phyloP scores from a whole-genome alignment of 2,113 vertebrate genomes.

The Tinamus guttatus region DNA sequence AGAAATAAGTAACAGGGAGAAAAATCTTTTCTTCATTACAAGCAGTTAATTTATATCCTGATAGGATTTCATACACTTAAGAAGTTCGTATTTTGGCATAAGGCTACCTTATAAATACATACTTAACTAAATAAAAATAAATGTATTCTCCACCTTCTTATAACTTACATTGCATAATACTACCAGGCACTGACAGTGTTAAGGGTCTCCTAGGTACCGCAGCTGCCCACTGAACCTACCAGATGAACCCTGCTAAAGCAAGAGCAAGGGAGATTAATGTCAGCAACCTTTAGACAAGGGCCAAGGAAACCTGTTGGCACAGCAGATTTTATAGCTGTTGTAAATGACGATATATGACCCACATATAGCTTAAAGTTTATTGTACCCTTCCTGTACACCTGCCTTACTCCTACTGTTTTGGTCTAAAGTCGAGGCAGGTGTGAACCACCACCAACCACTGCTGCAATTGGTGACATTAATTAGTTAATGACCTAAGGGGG shows the following conservation, averaged over 20 bases:
- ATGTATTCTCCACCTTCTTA: rapidly evolving
- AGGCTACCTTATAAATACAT: neutral
- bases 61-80: neutral
- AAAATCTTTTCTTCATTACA: neutral
- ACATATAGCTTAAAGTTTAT: rapidly evolving
- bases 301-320: neutral
- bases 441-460: neutral
- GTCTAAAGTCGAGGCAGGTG: neutral
- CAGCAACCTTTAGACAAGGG: neutral
- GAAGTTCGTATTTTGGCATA: neutral
- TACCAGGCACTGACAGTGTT: neutral
- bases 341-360: neutral
- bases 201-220: neutral
- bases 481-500: neutral
- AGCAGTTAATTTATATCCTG: neutral
- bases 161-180: neutral
- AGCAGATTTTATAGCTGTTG: neutral
- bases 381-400: rapidly evolving
- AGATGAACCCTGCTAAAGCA: neutral
- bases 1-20: neutral
- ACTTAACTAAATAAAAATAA: neutral
- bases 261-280: neutral
- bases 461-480: neutral
- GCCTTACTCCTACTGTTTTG: neutral
- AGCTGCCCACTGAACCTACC: neutral